phyloP scores from a whole-genome alignment of 2,113 vertebrate genomes.

The Aegotheles bennettii region DNA sequence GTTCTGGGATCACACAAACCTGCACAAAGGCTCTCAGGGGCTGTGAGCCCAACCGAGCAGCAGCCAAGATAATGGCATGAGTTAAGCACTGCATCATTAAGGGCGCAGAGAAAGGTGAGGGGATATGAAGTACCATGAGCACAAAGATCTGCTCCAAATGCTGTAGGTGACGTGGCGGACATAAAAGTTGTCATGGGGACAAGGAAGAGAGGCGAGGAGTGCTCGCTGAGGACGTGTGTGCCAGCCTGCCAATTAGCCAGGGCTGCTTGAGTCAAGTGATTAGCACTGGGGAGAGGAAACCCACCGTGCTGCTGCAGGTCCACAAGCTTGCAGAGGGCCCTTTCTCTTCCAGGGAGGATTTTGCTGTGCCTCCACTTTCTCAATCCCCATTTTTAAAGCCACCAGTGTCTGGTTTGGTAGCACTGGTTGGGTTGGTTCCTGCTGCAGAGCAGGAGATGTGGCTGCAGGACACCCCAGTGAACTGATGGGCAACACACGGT shows the following conservation, averaged over 20 bases:
- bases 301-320: rapidly evolving
- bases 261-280: not conserved
- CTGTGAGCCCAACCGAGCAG: not conserved
- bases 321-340: not conserved
- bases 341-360: rapidly evolving
- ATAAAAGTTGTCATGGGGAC: conserved; percentile 60
- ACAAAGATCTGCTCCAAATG: not conserved
- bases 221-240: not conserved
- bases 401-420: rapidly evolving
- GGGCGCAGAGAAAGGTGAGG: not conserved
- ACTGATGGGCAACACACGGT: not conserved
- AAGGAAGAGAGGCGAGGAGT: not conserved
- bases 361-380: rapidly evolving
- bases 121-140: not conserved
- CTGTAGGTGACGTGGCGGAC: not conserved
- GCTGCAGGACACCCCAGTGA: not conserved
- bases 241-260: conserved; percentile 22
- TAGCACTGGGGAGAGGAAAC: not conserved
- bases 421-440: not conserved
- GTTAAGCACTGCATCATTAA: not conserved
- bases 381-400: not conserved
- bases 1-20: not conserved
- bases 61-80: not conserved
- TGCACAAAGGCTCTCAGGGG: not conserved
- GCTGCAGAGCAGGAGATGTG: not conserved